A percentile compares a stretch with the other conserved stretches of the same genome.
These are phyloP conservation scores for Hydriomena furcata DNA, from an alignment of 2,888 invertebrate genomes.

Conservation along the genomic window DNA sequence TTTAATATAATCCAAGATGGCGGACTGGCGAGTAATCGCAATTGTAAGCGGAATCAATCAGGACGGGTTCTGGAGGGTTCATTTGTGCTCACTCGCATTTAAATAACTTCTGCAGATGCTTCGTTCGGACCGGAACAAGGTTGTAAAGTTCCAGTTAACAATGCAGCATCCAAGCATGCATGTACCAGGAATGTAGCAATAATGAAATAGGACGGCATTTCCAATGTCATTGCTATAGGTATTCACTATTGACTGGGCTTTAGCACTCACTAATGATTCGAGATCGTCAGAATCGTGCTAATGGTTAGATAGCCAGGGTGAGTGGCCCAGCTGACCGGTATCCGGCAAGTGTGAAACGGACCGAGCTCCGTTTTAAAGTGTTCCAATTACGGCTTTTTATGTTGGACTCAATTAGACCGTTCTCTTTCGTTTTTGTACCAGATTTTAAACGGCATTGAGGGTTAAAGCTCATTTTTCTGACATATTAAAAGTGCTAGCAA, in stretches of 20 bases:
- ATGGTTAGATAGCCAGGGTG: not conserved
- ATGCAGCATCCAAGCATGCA: not conserved
- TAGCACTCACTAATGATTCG: no score
- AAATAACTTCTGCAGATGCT: slow-evolving; percentile 16
- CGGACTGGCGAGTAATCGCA: slow-evolving; percentile 10
- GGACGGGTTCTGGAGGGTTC: not conserved
- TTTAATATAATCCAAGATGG: slow-evolving; percentile 36
- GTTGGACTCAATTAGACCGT: slow-evolving; percentile 15
- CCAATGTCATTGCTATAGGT: no score
- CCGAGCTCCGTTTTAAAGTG: slow-evolving; percentile 11
- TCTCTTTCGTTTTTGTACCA: slow-evolving; percentile 10
- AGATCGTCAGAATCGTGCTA: not conserved
- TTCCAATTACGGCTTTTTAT: slow-evolving; percentile 25
- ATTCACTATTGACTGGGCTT: no score
- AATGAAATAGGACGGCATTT: no score
- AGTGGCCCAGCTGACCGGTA: not conserved
- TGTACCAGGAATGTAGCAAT: no score
- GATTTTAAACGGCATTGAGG: slow-evolving; percentile 5
- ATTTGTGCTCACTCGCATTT: slow-evolving; percentile 20
- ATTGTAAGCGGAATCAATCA: slow-evolving; percentile 22
- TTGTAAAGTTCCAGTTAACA: slow-evolving; percentile 14
- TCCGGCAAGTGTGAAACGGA: slow-evolving; percentile 15
- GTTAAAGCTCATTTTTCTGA: no score
- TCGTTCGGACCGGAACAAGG: slow-evolving; percentile 10
- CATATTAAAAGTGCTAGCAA: no score